These are phyloP conservation scores for Oceanodroma leucorhoa DNA, from an alignment of 2,797 vertebrate genomes.

Conservation along the genomic window DNA sequence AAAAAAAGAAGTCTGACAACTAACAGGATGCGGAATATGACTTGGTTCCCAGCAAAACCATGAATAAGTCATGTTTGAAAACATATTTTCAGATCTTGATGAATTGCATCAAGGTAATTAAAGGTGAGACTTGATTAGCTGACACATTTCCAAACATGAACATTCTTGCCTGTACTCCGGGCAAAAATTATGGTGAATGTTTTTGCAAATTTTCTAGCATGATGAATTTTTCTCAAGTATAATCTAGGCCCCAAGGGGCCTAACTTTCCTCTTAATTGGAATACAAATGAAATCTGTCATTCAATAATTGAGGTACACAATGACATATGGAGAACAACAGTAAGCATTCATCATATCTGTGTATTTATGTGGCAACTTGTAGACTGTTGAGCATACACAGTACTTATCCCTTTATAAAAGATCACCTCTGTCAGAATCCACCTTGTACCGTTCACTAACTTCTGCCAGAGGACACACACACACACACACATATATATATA, in stretches of 20 bases:
- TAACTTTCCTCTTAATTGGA: slow-evolving; percentile 35
- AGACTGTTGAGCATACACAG: not conserved
- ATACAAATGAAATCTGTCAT: slow-evolving; percentile 50
- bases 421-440: not conserved
- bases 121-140: slow-evolving; percentile 53
- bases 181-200: slow-evolving; percentile 26
- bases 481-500: fast-evolving
- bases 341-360: not conserved
- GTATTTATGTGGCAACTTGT: not conserved
- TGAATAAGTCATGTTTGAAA: slow-evolving; percentile 40
- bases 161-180: slow-evolving; percentile 48
- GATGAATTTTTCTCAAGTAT: slow-evolving; percentile 44
- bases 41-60: slow-evolving; percentile 16
- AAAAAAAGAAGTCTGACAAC: not conserved
- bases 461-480: not conserved
- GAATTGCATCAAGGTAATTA: slow-evolving; percentile 48
- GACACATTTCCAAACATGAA: slow-evolving; percentile 52
- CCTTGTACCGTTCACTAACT: not conserved
- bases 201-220: slow-evolving; percentile 29
- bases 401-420: not conserved
- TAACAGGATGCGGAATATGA: not conserved
- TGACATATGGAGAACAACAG: slow-evolving; percentile 13
- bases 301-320: slow-evolving; percentile 24
- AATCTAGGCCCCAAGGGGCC: not conserved
- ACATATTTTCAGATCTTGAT: slow-evolving; percentile 33